Evolutionary conservation across 2,113 vertebrate species (phyloP).

Genomic region (human (Homo sapiens)): DNA sequence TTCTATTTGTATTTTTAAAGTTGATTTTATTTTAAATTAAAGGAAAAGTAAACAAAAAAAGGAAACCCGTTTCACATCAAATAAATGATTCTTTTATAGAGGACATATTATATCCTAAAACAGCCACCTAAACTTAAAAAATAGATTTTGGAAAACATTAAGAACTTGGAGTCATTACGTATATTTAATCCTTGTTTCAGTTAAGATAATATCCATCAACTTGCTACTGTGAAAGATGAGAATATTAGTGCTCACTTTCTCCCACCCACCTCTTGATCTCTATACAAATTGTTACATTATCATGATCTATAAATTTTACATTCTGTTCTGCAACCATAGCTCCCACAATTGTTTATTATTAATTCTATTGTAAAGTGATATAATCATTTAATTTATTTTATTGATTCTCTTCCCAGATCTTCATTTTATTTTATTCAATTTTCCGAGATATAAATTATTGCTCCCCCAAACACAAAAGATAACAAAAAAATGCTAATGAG

Average conservation of each 20-base stretch:
- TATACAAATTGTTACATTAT: background rate
- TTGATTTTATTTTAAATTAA: background rate
- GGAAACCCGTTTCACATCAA: background rate
- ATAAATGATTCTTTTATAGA: slow-evolving; percentile 7
- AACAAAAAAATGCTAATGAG: background rate
- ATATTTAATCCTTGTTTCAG: background rate
- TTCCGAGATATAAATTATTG: background rate
- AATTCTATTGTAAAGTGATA: background rate
- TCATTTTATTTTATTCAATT: background rate
- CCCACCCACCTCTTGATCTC: background rate
- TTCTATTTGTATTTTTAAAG: slow-evolving; percentile 15
- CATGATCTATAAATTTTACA: background rate
- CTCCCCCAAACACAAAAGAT: background rate
- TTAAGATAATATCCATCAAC: background rate
- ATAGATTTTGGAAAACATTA: background rate
- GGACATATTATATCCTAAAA: background rate
- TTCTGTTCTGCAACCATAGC: background rate
- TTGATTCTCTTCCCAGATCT: background rate
- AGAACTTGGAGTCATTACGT: background rate
- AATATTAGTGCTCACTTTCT: background rate
- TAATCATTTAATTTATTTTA: slow-evolving; percentile 1
- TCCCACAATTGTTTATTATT: background rate
- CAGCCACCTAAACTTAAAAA: background rate
- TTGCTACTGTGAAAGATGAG: background rate
- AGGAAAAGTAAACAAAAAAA: slow-evolving; percentile 12